Evolutionary conservation across 2,888 invertebrate species (phyloP).

Genomic region (Chironomus riparius): DNA sequence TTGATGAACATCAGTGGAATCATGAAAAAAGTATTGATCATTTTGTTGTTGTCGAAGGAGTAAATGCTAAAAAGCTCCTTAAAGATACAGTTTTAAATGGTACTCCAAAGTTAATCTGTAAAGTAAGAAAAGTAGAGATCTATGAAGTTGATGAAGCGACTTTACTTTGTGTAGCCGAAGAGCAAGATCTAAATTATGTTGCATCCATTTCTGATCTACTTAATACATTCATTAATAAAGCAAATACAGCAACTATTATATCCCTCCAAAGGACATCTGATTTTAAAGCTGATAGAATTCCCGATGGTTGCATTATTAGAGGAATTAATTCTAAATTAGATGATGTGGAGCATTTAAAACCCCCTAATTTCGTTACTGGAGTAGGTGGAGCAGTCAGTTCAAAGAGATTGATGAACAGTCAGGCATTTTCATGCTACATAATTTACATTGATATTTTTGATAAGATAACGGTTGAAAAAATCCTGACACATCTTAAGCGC

Average conservation of each 20-base stretch:
- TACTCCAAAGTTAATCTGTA: background rate
- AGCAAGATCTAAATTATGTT: slow-evolving; percentile 35
- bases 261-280: slow-evolving; percentile 38
- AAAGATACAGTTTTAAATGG: background rate
- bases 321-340: slow-evolving; percentile 33
- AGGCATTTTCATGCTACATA: background rate
- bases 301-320: slow-evolving; percentile 35
- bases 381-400: slow-evolving; percentile 35
- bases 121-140: slow-evolving; percentile 15
- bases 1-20: no score
- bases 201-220: slow-evolving; percentile 36
- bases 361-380: slow-evolving; percentile 40
- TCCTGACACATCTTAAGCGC: background rate
- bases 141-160: slow-evolving; percentile 28
- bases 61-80: slow-evolving; percentile 30
- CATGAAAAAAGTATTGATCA: slow-evolving; percentile 26
- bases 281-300: slow-evolving; percentile 37
- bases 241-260: slow-evolving; percentile 35
- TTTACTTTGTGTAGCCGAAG: slow-evolving; percentile 33
- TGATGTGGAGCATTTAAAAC: slow-evolving; percentile 34
- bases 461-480: background rate
- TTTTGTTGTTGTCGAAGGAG: slow-evolving; percentile 37
- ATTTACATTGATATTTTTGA: slow-evolving; percentile 14
- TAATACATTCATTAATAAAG: slow-evolving; percentile 33
- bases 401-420: background rate